Percentiles rank a stretch among this genome's conserved stretches.
These are phyloP conservation scores for Drosophila pachea DNA, from an alignment of 1,140 invertebrate species.

Conservation along the genomic window DNA sequence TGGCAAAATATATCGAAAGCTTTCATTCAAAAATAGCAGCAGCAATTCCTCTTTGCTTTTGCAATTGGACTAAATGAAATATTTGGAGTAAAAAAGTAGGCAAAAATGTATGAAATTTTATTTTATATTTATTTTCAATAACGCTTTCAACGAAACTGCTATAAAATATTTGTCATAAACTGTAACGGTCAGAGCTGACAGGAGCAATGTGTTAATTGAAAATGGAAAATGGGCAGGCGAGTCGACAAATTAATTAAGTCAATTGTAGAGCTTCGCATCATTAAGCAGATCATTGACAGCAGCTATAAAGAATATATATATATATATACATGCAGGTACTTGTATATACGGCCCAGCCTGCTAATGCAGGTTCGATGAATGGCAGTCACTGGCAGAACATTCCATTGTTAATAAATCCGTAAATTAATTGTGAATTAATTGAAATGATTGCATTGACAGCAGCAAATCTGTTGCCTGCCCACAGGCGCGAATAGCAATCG, in stretches of 20 bases:
- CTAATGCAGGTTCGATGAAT: too few relatives aligned
- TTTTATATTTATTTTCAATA: too few relatives aligned
- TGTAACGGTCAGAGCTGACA: not conserved
- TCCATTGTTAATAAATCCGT: not conserved
- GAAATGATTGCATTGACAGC: conserved; percentile 17
- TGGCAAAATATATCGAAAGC: too few relatives aligned
- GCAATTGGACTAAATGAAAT: too few relatives aligned
- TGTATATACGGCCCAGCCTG: not conserved
- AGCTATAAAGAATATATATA: not conserved
- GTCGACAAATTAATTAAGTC: conserved; percentile 38
- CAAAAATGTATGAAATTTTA: too few relatives aligned
- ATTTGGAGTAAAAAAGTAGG: too few relatives aligned
- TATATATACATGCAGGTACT: not conserved
- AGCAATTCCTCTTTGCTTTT: too few relatives aligned
- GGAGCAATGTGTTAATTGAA: not conserved
- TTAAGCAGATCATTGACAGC: conserved; percentile 48
- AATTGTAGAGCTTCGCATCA: conserved; percentile 39
- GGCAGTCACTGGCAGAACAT: not conserved
- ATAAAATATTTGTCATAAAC: not conserved
- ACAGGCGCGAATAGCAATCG: too few relatives aligned
- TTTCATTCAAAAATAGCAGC: too few relatives aligned
- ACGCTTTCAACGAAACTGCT: too few relatives aligned
- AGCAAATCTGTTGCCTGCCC: too few relatives aligned
- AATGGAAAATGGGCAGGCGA: conserved; percentile 4
- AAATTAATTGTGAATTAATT: not conserved